Base-by-base conservation (phyloP, 2,113 vertebrate genomes). In the Petroica traversi region DNA sequence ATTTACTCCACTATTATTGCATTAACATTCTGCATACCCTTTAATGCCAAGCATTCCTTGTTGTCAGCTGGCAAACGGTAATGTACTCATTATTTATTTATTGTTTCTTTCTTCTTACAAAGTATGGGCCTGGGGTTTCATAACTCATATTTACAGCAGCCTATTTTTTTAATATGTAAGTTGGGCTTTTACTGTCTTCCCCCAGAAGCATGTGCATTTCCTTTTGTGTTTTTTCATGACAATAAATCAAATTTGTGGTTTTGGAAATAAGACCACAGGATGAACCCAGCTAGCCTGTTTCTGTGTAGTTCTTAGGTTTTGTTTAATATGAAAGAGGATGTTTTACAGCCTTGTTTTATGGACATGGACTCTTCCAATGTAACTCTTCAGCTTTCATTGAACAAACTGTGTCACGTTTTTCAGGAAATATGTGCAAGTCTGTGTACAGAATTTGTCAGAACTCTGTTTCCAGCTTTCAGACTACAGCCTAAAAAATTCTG, bases 361-460 rank as follows among this genome's bases (percentile, higher is more conserved):
- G 36, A 40, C 16, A 2, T 20, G 5, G 8, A 24, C 5, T 63
- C 38, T 88, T 28, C 28, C 43, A 68, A 0, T 51, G 29, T 80
- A 90, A 71, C 36, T 49, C 9, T 17, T 61, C 71, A 34, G 22
- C 33, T 83, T 73, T 12, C 57, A 29, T 66, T 92, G 54, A 90
- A 68, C 31, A 69, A 93, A 73, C 26, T 40, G 12, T 69, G 41
- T 90, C 2, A 0, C 9, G 1, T 95, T 86, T 97, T 95, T 89
- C 97, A 99, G 99, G 98, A 99, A 99, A 83, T 99, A 99, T 22
- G 94, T 99, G 93, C 99, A 99, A 96, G 98, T 99, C 91, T 99
- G 99, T 62, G 95, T 99, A 74, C 98, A 99, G 97, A 99, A 99
- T 69, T 97, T 99, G 96, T 99, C 99, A 1, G 98, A 99, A 31